Evolutionary conservation across 1,140 invertebrate genomes (phyloP).

Genomic region (Coelopa frigida): DNA sequence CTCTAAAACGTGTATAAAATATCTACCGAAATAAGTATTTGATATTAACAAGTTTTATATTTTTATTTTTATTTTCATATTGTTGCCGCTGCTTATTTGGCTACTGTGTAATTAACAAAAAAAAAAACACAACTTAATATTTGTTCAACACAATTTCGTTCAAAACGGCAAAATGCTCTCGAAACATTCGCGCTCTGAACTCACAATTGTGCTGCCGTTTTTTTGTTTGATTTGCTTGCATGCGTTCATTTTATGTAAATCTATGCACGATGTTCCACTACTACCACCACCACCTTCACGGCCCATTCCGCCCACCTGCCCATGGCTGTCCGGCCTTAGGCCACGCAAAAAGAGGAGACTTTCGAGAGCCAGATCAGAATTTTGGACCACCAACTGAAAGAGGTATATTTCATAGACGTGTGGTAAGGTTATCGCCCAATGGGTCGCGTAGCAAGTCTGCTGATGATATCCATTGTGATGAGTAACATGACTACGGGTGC

Average conservation of each 20-base stretch:
- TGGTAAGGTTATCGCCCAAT: too few species aligned
- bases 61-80: slow-evolving; percentile 16
- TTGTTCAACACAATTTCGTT: too few species aligned
- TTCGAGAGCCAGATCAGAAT: slow-evolving; percentile 91
- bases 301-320: not conserved
- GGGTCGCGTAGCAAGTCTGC: too few species aligned
- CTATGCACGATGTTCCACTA: not conserved
- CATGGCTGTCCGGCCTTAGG: slow-evolving; percentile 50
- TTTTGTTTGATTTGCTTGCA: too few species aligned
- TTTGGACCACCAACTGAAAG: slow-evolving; percentile 84
- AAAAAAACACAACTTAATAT: too few species aligned
- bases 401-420: too few species aligned
- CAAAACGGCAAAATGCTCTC: too few species aligned
- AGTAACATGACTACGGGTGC: too few species aligned
- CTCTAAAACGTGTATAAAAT: slow-evolving; percentile 26
- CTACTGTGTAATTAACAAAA: not conserved
- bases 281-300: not conserved
- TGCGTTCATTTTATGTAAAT: too few species aligned
- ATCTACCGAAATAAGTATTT: slow-evolving; percentile 34
- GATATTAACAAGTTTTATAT: slow-evolving; percentile 13
- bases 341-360: slow-evolving; percentile 93
- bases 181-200: too few species aligned
- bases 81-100: slow-evolving; percentile 8
- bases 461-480: too few species aligned
- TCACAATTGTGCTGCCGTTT: too few species aligned